These are phyloP conservation scores for Cotesia chilonis DNA, from an alignment of 1,140 invertebrate species.

Conservation along the genomic window DNA sequence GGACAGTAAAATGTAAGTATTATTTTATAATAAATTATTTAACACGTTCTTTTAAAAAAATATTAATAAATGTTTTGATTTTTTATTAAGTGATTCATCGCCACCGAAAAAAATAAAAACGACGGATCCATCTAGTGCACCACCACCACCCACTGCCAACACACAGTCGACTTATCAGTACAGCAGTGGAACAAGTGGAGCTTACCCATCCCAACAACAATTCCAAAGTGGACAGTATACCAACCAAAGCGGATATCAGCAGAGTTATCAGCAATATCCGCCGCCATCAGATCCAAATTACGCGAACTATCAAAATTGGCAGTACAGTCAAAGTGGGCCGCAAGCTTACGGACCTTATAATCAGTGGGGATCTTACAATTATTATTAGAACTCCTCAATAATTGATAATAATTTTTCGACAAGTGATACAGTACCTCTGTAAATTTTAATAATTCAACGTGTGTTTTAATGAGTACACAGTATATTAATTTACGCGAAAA, in stretches of 20 bases:
- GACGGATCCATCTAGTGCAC: conserved; percentile 67
- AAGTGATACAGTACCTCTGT: conserved; percentile 22
- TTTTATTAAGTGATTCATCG: conserved; percentile 57
- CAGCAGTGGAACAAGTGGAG: conserved; percentile 60
- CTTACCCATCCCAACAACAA: conserved; percentile 61
- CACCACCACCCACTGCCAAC: conserved; percentile 59
- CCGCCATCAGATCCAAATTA: conserved; percentile 68
- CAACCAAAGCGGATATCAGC: conserved; percentile 67
- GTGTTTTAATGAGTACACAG: conserved; percentile 11
- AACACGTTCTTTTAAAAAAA: background rate
- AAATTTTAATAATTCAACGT: conserved; percentile 25
- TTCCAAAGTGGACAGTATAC: conserved; percentile 67
- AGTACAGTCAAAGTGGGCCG: conserved; percentile 70
- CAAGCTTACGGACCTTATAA: conserved; percentile 71
- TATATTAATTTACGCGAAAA: background rate
- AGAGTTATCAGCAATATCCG: conserved; percentile 71
- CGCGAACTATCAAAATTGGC: conserved; percentile 74
- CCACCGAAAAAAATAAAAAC: conserved; percentile 66
- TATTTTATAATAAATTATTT: background rate
- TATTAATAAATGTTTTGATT: conserved; percentile 11
- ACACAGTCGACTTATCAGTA: conserved; percentile 67
- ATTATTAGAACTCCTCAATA: conserved; percentile 56
- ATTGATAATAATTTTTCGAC: conserved; percentile 14
- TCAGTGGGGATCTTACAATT: conserved; percentile 72
- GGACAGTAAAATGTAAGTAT: conserved; percentile 64